Base-by-base conservation (phyloP, 1,140 invertebrate genomes). In the Glossosoma conforme region DNA sequence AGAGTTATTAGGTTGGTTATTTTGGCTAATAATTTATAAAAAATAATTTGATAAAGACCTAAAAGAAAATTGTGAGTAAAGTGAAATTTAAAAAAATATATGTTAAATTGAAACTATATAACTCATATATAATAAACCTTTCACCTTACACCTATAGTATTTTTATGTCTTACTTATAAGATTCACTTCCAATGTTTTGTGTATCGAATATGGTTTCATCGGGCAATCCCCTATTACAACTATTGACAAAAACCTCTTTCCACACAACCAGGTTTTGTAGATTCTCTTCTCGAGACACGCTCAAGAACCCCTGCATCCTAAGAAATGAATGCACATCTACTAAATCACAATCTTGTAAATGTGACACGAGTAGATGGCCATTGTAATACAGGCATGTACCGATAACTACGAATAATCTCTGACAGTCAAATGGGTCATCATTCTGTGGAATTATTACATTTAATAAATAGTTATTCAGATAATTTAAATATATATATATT, bases 391-490 rank as follows among this genome's bases (percentile, higher is more conserved):
- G 60, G 51, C 83, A 85, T 15, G 82, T 81, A 6, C 86, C 87
- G 42, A 87, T 70, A 28, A 90, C 83, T 11, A 84, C 86, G 60
- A 86, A 88, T 13, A 89, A 66, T 32, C 86, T 69, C 74, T 88
- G 85, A 59, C 84, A 87, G 60, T 86, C 83, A 63, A 87, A 74
- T 1, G 84, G 80, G 65, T 88, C 84, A 65, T 88, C 84, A 62
- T 84, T 87, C 83, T 85, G 64, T 17, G 75, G 70, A 25, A 49
- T n/a, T n/a, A n/a, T n/a, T n/a, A n/a, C n/a, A n/a, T n/a, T n/a
- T n/a, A n/a, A n/a, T n/a, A n/a, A n/a, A n/a, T n/a, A n/a, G n/a
- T n/a, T n/a, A n/a, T n/a, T n/a, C n/a, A n/a, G n/a, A n/a, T n/a
- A n/a, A n/a, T n/a, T n/a, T n/a, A n/a, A n/a, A n/a, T n/a, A n/a